These are phyloP conservation scores for Chaenocephalus aceratus DNA, from an alignment of 2,113 vertebrate species.

Conservation along the genomic window DNA sequence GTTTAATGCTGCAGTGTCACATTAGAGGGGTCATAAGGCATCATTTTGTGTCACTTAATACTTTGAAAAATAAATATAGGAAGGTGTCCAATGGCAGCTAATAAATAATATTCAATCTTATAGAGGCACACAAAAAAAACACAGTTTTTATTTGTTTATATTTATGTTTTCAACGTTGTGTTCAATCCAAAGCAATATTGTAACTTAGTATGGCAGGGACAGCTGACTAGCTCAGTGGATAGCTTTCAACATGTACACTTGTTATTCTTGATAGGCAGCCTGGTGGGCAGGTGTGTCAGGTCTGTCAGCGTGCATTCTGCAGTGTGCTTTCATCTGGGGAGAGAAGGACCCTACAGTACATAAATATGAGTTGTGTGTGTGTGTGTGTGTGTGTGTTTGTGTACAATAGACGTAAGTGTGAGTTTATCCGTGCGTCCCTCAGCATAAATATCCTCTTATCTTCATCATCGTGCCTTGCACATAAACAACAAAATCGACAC, in stretches of 20 bases:
- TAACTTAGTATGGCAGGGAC: constrained; percentile 6
- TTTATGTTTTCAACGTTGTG: background rate
- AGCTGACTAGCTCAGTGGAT: constrained; percentile 28
- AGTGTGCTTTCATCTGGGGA: constrained; percentile 38
- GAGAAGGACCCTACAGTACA: constrained; percentile 31
- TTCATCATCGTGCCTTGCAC: background rate
- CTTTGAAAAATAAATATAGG: too few species aligned
- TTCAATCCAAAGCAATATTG: background rate
- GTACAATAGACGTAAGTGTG: background rate
- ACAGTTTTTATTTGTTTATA: background rate
- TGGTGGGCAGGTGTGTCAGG: constrained; percentile 57
- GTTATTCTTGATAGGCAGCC: constrained; percentile 60
- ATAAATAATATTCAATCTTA: too few species aligned
- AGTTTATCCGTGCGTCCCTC: background rate
- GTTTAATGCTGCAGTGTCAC: too few species aligned
- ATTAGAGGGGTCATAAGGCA: too few species aligned
- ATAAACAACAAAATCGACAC: too few species aligned
- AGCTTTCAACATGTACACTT: constrained; percentile 46
- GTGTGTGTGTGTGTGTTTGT: background rate
- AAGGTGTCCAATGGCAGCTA: background rate
- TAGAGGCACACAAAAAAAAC: background rate
- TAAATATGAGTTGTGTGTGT: constrained; percentile 33
- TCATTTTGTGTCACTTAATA: too few species aligned
- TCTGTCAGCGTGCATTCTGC: constrained; percentile 58
- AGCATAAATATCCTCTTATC: background rate